phyloP scores from a whole-genome alignment of 2,888 invertebrate genomes.

The Axea sp. region DNA sequence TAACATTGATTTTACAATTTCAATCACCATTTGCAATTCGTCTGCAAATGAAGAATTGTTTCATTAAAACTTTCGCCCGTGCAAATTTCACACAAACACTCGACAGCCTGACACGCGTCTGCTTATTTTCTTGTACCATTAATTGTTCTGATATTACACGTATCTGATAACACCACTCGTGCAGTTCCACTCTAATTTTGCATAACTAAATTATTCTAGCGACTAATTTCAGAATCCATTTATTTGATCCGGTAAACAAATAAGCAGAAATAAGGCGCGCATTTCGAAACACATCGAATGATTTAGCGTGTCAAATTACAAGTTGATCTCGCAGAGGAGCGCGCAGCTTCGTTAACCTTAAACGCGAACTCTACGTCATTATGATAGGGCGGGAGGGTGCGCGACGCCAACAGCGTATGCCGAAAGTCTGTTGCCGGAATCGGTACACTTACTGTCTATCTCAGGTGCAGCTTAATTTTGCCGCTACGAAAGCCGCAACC shows the following conservation, averaged over 20 bases:
- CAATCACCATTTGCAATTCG: too few species aligned
- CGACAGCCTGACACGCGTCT: too few species aligned
- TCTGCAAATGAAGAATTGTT: too few species aligned
- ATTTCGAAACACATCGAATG: slow-evolving; percentile 19
- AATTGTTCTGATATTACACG: too few species aligned
- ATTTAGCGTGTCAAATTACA: slow-evolving; percentile 50
- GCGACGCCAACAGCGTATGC: slow-evolving; percentile 18
- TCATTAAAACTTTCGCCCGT: too few species aligned
- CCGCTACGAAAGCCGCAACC: slow-evolving; percentile 44
- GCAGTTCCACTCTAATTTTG: slow-evolving; percentile 1
- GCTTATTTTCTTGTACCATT: too few species aligned
- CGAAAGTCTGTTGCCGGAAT: slow-evolving; percentile 47
- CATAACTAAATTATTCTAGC: background rate
- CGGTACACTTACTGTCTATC: slow-evolving; percentile 52
- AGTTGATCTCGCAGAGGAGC: slow-evolving; percentile 43
- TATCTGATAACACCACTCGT: too few species aligned
- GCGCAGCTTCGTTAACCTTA: slow-evolving; percentile 48
- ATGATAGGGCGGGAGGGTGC: slow-evolving; percentile 22
- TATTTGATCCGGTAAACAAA: slow-evolving; percentile 9
- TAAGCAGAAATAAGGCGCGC: slow-evolving; percentile 18
- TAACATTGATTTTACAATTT: too few species aligned
- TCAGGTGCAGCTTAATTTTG: slow-evolving; percentile 57
- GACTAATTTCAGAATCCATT: slow-evolving; percentile 1
- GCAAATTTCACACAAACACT: too few species aligned
- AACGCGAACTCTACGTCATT: slow-evolving; percentile 37